These are phyloP conservation scores for Eurosta solidaginis DNA, from an alignment of 1,140 invertebrate genomes.

Conservation along the genomic window DNA sequence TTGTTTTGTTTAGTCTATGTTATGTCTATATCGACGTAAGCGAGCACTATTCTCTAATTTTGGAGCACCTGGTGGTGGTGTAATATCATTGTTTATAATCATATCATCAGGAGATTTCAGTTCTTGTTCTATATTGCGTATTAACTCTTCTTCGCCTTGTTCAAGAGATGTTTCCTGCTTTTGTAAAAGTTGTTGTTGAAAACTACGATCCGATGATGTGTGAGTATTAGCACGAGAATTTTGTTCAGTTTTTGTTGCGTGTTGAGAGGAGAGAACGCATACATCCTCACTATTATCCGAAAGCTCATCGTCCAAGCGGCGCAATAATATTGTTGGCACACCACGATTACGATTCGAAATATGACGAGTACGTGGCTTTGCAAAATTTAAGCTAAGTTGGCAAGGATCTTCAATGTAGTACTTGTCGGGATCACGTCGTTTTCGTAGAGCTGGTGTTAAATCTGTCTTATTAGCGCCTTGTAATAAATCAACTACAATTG, in stretches of 20 bases:
- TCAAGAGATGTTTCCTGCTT: background rate
- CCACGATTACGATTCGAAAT: slow-evolving; percentile 46
- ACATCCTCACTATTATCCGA: slow-evolving; percentile 45
- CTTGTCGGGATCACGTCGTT: slow-evolving; percentile 69
- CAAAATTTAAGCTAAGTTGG: slow-evolving; percentile 74
- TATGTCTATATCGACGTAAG: slow-evolving; percentile 55
- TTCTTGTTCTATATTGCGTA: slow-evolving; percentile 15
- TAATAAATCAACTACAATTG: slow-evolving; percentile 35
- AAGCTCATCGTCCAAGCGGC: slow-evolving; percentile 47
- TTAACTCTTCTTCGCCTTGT: background rate
- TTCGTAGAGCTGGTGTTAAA: slow-evolving; percentile 64
- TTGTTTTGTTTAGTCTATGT: slow-evolving; percentile 59
- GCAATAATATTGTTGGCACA: slow-evolving; percentile 43
- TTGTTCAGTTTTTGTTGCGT: background rate
- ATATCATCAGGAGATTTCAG: slow-evolving; percentile 37
- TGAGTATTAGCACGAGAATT: background rate
- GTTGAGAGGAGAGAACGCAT: background rate
- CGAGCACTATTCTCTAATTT: slow-evolving; percentile 58
- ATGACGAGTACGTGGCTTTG: slow-evolving; percentile 64
- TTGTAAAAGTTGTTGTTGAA: background rate
- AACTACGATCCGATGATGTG: background rate
- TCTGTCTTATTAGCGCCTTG: slow-evolving; percentile 53
- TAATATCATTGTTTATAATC: slow-evolving; percentile 48
- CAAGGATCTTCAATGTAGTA: slow-evolving; percentile 77
- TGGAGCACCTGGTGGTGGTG: slow-evolving; percentile 54